phyloP scores from a whole-genome alignment of 2,888 invertebrate species.

The Calameuta pallipes region DNA sequence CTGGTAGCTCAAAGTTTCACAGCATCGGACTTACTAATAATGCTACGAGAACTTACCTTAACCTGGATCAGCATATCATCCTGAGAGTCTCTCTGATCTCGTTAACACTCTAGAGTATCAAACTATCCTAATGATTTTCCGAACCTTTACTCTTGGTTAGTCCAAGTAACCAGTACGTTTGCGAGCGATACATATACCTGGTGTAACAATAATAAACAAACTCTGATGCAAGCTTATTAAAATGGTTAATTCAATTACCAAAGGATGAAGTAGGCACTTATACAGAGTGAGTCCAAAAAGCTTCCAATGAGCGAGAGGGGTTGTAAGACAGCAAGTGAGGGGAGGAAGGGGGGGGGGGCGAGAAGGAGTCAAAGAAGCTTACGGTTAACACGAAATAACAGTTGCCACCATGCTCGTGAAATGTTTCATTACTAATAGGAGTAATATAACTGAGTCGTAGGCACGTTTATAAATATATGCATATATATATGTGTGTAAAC shows the following conservation, averaged over 20 bases:
- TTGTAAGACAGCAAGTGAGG: background rate
- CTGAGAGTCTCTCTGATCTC: background rate
- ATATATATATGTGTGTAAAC: background rate
- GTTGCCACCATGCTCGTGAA: background rate
- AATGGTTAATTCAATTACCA: slow-evolving; percentile 32
- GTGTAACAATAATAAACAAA: background rate
- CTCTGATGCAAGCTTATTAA: background rate
- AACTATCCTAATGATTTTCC: background rate
- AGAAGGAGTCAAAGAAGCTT: background rate
- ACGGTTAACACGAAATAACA: background rate
- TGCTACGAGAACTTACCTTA: slow-evolving; percentile 24
- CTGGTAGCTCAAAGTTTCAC: slow-evolving; percentile 43
- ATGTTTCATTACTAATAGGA: background rate
- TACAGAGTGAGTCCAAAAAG: slow-evolving; percentile 14
- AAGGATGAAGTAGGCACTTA: background rate
- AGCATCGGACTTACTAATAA: slow-evolving; percentile 51
- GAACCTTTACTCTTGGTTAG: background rate
- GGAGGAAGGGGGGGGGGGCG: background rate
- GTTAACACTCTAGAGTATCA: background rate
- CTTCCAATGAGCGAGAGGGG: slow-evolving; percentile 20
- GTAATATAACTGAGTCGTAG: slow-evolving; percentile 15
- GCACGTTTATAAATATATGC: slow-evolving; percentile 29
- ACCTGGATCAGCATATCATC: background rate
- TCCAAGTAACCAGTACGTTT: background rate
- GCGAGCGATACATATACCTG: background rate